These are phyloP conservation scores for Pteronotus mesoamericanus DNA, from an alignment of 2,797 vertebrate species.

Conservation along the genomic window DNA sequence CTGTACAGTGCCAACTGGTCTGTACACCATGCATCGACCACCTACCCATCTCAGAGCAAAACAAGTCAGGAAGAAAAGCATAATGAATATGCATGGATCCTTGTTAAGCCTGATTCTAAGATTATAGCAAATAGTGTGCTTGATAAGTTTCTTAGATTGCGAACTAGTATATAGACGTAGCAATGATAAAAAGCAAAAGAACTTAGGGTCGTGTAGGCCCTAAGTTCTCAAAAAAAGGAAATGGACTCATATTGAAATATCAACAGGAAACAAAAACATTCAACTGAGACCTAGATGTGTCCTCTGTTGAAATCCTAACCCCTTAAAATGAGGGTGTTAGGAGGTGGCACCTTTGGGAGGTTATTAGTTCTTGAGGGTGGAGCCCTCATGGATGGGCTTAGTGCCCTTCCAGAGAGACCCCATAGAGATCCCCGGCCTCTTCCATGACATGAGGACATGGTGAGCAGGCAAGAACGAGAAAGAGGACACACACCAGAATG, in stretches of 20 bases:
- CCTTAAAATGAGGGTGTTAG: neutral
- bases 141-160: neutral
- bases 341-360: neutral
- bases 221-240: neutral
- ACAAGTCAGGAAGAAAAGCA: neutral
- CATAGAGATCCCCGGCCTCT: neutral
- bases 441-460: neutral
- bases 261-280: neutral
- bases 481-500: neutral
- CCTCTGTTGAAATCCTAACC: neutral
- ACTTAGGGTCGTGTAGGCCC: neutral
- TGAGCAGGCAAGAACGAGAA: neutral
- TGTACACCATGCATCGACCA: neutral
- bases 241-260: neutral
- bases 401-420: neutral
- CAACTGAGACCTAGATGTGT: neutral
- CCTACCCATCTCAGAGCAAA: neutral
- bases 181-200: neutral
- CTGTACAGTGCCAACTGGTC: neutral
- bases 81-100: neutral
- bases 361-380: neutral
- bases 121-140: neutral
- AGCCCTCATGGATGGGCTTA: neutral
- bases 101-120: neutral
- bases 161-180: neutral